Evolutionary conservation across 2,113 vertebrate species (phyloP), one percentile per base, ranked within the genome.

Genomic region (Bothrops jararaca): DNA sequence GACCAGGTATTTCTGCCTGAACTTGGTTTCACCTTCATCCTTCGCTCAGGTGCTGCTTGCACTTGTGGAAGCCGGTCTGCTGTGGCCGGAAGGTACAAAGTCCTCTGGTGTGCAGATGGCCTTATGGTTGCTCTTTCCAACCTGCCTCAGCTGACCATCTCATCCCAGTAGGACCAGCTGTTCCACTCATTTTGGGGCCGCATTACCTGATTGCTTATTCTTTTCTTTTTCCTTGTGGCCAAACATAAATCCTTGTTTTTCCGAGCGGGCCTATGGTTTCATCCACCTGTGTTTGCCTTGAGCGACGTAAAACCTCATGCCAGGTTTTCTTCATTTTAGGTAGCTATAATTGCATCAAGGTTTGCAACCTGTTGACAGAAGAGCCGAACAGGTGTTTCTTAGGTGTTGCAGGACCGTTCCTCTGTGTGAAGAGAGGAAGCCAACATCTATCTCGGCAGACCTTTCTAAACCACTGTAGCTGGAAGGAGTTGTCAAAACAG

Each of bases 21-120:
- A 95, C 92, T 95, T 98, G 97, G 93, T 97, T 92, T 97, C 97
- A 97, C 98, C 98, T 98, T 95, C 97, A 97, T 97, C 97, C 98
- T 97, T 97, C 85, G 88, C 96, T 97, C 97, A 95, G 96, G 95
- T 94, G 94, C 97, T 97, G 96, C 96, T 96, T 96, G 96, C 94
- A 97, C 97, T 99, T 98, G 98, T 98, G 98, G 98, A 98, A 98
- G 98, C 98, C 98, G 98, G 98, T 96, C 97, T 96, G 96, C 97
- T 96, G 94, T 98, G 97, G 98, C 99, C 98, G 94, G 97, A 98
- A 98, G 98, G 98, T 97, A 95, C 97, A 97, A 98, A 97, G 97
- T 98, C 99, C 85, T 98, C 98, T 98, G 98, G 98, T 98, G 98
- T 98, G 98, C 99, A 99, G 99, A 99, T 99, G 99, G 99, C 98